phyloP scores from a whole-genome alignment of 2,888 invertebrate genomes.

The Heliconius ethilla region DNA sequence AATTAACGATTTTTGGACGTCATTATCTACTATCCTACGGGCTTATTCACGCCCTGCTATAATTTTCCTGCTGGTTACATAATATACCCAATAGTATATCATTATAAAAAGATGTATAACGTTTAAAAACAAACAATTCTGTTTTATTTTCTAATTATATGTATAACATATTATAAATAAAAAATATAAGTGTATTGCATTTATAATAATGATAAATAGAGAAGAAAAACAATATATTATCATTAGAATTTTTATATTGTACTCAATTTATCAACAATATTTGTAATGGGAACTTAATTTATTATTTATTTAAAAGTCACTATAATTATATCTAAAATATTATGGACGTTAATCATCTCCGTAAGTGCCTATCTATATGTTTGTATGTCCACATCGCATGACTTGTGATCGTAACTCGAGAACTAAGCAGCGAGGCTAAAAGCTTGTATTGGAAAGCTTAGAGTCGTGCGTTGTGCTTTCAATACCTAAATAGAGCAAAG shows the following conservation, averaged over 20 bases:
- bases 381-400: background rate
- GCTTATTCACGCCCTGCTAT: too few species aligned
- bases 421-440: background rate
- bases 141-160: background rate
- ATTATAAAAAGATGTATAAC: too few species aligned
- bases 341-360: background rate
- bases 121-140: too few species aligned
- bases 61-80: too few species aligned
- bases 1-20: too few species aligned
- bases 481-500: slow-evolving; percentile 32
- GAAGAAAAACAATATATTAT: slow-evolving; percentile 17
- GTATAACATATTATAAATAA: background rate
- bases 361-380: too few species aligned
- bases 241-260: background rate
- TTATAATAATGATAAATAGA: background rate
- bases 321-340: slow-evolving; percentile 18
- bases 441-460: slow-evolving; percentile 15
- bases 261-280: slow-evolving; percentile 10
- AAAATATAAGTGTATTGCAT: background rate
- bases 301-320: slow-evolving; percentile 11
- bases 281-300: slow-evolving; percentile 9
- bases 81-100: too few species aligned
- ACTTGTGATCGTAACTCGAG: slow-evolving; percentile 20
- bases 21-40: too few species aligned
- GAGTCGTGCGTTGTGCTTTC: slow-evolving; percentile 22